Evolutionary conservation across 1,140 invertebrate species (phyloP).

Genomic region (Drosophila leontia): DNA sequence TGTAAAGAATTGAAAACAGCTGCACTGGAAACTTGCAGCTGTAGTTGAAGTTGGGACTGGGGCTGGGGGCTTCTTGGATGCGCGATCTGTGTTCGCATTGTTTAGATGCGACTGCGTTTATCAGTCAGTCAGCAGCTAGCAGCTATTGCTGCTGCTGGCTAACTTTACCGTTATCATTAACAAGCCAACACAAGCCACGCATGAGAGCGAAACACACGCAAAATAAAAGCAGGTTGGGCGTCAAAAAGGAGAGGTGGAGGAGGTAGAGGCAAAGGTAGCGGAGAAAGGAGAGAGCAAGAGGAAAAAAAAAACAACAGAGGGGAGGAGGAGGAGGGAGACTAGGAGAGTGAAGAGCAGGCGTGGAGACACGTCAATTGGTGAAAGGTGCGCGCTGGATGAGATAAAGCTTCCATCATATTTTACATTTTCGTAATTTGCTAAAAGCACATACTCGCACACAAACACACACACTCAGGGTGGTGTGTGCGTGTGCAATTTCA

Average conservation of each 20-base stretch:
- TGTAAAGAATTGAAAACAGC: constrained; percentile 13
- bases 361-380: constrained; percentile 52
- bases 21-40: constrained; percentile 29
- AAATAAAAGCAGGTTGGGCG: constrained; percentile 48
- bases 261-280: neutral
- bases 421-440: constrained; percentile 82
- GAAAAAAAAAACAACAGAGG: neutral
- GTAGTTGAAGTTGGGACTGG: too few species aligned
- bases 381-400: constrained; percentile 70
- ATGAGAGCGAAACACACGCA: constrained; percentile 65
- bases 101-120: constrained; percentile 70
- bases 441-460: constrained; percentile 56
- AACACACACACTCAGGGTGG: constrained; percentile 5
- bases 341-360: neutral
- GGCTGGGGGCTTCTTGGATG: neutral
- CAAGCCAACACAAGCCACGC: constrained; percentile 62
- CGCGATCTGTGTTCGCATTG: constrained; percentile 65
- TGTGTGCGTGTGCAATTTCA: constrained; percentile 72
- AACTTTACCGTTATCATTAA: constrained; percentile 77
- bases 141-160: constrained; percentile 13
- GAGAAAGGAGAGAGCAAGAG: constrained; percentile 12
- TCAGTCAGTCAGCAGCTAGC: constrained; percentile 43
- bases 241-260: constrained; percentile 1
- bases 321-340: neutral
- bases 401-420: constrained; percentile 77